Evolutionary conservation across 2,888 invertebrate species (phyloP).

Genomic region (Eupithecia vulgata): DNA sequence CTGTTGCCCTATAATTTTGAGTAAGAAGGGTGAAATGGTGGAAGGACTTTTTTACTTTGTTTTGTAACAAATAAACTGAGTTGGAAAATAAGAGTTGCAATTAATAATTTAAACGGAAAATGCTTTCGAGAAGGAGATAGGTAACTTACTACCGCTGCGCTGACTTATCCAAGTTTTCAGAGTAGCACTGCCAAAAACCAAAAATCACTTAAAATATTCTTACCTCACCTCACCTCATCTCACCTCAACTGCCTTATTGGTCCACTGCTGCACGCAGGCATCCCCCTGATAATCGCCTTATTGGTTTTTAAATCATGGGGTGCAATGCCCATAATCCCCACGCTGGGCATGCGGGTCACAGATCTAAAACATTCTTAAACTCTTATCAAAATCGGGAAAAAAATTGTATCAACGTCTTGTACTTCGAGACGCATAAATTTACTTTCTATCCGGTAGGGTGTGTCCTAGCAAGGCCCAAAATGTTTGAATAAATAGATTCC

Average conservation of each 20-base stretch:
- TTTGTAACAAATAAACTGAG: not conserved
- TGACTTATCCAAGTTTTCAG: not conserved
- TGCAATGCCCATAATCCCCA: no score
- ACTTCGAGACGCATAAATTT: not conserved
- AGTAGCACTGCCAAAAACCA: not conserved
- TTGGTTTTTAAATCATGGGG: no score
- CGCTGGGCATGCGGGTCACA: no score
- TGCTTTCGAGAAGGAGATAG: not conserved
- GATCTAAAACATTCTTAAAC: no score
- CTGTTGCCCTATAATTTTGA: not conserved
- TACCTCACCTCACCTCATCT: no score
- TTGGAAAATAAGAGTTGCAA: not conserved
- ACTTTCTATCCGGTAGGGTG: not conserved
- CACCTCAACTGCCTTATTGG: no score
- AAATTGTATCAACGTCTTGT: not conserved
- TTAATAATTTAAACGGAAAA: no score
- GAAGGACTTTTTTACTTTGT: no score
- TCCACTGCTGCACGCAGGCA: no score
- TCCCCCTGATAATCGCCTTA: no score
- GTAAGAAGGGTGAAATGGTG: not conserved
- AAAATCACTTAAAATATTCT: not conserved
- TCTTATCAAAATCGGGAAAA: no score
- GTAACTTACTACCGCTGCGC: not conserved
- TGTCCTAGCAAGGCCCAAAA: not conserved
- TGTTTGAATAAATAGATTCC: no score